These are phyloP conservation scores for Anolis carolinensis DNA, from an alignment of 2,113 vertebrate genomes.

Conservation along the genomic window DNA sequence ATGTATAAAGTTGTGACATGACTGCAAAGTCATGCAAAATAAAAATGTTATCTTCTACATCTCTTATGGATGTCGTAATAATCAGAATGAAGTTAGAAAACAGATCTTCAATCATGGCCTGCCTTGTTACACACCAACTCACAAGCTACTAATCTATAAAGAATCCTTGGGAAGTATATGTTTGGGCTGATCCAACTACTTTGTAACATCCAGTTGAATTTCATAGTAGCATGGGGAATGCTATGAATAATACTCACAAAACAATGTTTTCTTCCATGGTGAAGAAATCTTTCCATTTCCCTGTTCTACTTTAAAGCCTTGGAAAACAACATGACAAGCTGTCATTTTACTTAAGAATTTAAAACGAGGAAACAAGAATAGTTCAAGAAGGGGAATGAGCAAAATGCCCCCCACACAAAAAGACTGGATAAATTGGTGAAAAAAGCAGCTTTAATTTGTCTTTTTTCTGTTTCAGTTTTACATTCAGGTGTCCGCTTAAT, in stretches of 20 bases:
- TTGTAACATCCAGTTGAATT: background rate
- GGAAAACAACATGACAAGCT: background rate
- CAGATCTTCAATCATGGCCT: background rate
- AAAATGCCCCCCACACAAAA: constrained; percentile 49
- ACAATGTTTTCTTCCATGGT: constrained; percentile 12
- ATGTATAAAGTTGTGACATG: background rate
- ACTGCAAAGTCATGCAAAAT: constrained; percentile 1
- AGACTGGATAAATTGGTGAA: constrained; percentile 44
- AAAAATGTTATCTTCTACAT: constrained; percentile 5
- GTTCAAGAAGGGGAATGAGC: constrained; percentile 45
- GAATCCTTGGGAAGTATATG: constrained; percentile 8
- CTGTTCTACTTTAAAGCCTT: constrained; percentile 28
- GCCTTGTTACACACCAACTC: constrained; percentile 1
- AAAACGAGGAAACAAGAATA: constrained; percentile 7
- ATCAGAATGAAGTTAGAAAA: background rate
- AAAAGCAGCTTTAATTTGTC: background rate
- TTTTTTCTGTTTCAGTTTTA: constrained; percentile 41
- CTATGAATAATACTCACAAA: constrained; percentile 18
- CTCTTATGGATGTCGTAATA: background rate
- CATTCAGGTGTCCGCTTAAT: constrained; percentile 37
- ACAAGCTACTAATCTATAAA: constrained; percentile 32
- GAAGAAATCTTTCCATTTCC: constrained; percentile 27
- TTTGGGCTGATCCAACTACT: background rate
- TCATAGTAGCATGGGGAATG: constrained; percentile 12
- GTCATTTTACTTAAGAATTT: constrained; percentile 1